Conservation (phyloP, 30 jellyfish, hydroid and myxozoan species). For the Aurelia sp. region DNA sequence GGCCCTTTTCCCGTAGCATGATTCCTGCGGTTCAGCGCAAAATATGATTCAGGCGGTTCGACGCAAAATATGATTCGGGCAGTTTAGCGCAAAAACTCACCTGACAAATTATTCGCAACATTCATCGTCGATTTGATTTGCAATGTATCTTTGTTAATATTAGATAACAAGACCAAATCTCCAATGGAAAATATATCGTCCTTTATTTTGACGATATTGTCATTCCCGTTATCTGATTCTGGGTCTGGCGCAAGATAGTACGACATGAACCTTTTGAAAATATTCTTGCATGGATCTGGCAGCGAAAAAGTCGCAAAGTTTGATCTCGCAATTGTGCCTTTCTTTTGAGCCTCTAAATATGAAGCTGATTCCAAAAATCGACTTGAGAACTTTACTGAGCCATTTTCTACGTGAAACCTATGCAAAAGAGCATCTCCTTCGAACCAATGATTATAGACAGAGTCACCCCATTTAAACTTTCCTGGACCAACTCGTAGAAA, state of each 20-base stretch:
- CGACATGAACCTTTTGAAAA: neutral
- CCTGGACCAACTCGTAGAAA: slow-evolving; percentile 78
- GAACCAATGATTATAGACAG: slow-evolving; percentile 72
- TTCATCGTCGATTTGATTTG: neutral
- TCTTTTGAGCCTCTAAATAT: slow-evolving; percentile 53
- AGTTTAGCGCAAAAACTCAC: neutral
- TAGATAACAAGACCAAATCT: slow-evolving; percentile 5
- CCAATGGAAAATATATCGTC: slow-evolving; percentile 42
- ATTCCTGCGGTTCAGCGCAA: too few species aligned
- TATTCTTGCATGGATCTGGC: slow-evolving; percentile 58
- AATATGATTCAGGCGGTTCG: too few species aligned
- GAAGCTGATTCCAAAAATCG: slow-evolving; percentile 44
- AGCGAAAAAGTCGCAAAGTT: slow-evolving; percentile 58
- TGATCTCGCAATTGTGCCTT: slow-evolving; percentile 41
- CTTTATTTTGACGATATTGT: slow-evolving; percentile 25
- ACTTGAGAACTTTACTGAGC: slow-evolving; percentile 49
- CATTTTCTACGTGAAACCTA: slow-evolving; percentile 57
- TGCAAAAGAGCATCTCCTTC: slow-evolving; percentile 70
- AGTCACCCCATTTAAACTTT: slow-evolving; percentile 69
- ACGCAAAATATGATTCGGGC: too few species aligned
- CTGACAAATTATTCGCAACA: neutral
- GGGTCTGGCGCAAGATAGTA: neutral
- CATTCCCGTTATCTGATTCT: slow-evolving; percentile 42
- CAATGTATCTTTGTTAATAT: slow-evolving; percentile 8
- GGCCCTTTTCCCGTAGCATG: too few species aligned